These are phyloP conservation scores for Salminus brasiliensis DNA, from an alignment of 2,113 vertebrate genomes.

Conservation along the genomic window DNA sequence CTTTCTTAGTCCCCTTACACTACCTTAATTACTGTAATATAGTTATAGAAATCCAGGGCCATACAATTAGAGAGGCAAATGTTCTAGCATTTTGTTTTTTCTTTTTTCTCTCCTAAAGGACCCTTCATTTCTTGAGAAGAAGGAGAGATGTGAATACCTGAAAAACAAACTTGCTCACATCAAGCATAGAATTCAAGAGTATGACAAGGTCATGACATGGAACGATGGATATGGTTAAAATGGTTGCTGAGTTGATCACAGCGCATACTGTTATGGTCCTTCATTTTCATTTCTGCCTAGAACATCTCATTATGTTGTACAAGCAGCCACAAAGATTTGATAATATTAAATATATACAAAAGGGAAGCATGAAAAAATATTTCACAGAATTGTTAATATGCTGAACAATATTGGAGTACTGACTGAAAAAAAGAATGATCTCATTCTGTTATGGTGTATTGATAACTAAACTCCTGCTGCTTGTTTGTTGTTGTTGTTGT, in stretches of 20 bases:
- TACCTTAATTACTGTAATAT: too few species aligned
- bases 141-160: slow-evolving; percentile 95
- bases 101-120: slow-evolving; percentile 79
- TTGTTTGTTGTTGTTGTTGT: not conserved
- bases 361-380: not conserved
- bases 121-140: slow-evolving; percentile 94
- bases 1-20: not conserved
- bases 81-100: too few species aligned
- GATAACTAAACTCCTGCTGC: not conserved
- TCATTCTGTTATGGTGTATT: not conserved
- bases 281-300: not conserved
- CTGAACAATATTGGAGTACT: not conserved
- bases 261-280: slow-evolving; percentile 24
- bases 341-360: not conserved
- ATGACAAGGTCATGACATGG: slow-evolving; percentile 96
- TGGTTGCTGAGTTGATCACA: not conserved
- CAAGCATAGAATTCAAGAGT: slow-evolving; percentile 96
- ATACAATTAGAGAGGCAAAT: too few species aligned
- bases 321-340: not conserved
- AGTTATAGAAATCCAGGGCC: too few species aligned
- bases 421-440: not conserved
- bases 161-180: slow-evolving; percentile 98
- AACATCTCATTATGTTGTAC: slow-evolving; percentile 9
- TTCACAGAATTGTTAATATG: not conserved
- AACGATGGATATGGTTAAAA: slow-evolving; percentile 77